Conservation (phyloP, 2,113 vertebrate genomes). For the Phyllostomus hastatus region DNA sequence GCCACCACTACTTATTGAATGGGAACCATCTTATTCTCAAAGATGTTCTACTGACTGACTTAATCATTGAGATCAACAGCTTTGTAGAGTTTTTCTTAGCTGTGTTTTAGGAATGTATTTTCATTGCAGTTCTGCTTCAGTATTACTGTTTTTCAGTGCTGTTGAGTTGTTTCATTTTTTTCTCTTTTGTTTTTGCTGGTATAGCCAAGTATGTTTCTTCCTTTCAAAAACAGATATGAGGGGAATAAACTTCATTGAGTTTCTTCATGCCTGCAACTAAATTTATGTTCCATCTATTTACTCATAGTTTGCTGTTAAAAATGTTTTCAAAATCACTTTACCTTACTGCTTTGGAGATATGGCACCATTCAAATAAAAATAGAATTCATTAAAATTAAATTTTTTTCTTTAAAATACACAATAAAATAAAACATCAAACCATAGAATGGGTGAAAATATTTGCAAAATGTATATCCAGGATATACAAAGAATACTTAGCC, state of each 20-base stretch:
- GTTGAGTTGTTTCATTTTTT: not conserved
- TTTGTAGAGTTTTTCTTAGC: not conserved
- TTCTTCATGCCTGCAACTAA: not conserved
- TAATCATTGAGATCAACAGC: not conserved
- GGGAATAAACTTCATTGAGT: not conserved
- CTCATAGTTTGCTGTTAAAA: not conserved
- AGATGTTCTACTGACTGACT: not conserved
- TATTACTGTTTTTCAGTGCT: not conserved
- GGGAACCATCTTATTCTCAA: not conserved
- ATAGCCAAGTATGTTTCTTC: not conserved
- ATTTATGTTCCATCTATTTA: not conserved
- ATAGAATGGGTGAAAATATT: not conserved
- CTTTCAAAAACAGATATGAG: not conserved
- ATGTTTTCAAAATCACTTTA: not conserved
- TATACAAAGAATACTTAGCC: not conserved
- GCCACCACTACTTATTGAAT: not conserved
- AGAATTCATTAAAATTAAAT: not conserved
- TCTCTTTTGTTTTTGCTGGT: not conserved
- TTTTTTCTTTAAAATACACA: not conserved
- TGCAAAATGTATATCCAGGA: not conserved
- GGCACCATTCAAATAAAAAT: not conserved
- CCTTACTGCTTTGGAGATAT: not conserved
- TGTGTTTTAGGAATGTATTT: not conserved
- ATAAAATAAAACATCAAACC: not conserved
- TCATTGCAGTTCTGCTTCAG: not conserved